Base-by-base conservation (phyloP, 2,888 invertebrate species). In the Drosophila atripex region DNA sequence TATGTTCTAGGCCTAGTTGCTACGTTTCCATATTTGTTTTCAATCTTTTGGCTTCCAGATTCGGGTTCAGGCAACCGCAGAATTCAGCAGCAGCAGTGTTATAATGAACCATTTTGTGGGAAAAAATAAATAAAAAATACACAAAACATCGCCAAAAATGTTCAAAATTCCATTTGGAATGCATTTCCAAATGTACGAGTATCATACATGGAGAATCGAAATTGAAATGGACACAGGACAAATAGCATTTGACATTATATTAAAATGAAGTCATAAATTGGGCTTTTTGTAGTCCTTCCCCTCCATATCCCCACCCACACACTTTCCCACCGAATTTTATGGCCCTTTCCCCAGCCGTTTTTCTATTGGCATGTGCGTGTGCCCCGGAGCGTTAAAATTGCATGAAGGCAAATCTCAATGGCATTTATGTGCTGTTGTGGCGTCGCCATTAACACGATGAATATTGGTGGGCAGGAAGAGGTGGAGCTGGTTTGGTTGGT, bases 61-160 rank as follows among this genome's bases (percentile, higher is more conserved):
- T 18, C 16, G 39, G 16, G 30, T 12, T 41, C 35, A 28, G 43
- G 38, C 35, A 46, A 57, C 80, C 80, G 61, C 80, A 82, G 59
- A 70, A 76, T 70, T 84, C 78, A 80, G 61, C 80, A 80, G 71
- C 80, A 80, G 79, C 54, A 35, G 55, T 65, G 73, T 55, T 85
- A 79, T 83, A 83, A 85, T 83, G 86, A 82, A 85, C 76, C 82
- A 82, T 77, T 82, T 83, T 85, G 82, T 73, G 86, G 79, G 71
- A 59, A 43, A 56, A 51, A 32, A 28, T 32, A 32, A 21, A 59
- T 21, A 38, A 18, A 55, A 18, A 16, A 9, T 50, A 14, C 38
- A 43, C n/a, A 51, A n/a, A 54, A 18, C 41, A 54, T 23, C 30
- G 12, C 30, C 38, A 41, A 61, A 63, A 60, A 38, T 58, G 50